Evolutionary conservation across 2,113 vertebrate genomes (phyloP).

Genomic region (Rynchops niger): DNA sequence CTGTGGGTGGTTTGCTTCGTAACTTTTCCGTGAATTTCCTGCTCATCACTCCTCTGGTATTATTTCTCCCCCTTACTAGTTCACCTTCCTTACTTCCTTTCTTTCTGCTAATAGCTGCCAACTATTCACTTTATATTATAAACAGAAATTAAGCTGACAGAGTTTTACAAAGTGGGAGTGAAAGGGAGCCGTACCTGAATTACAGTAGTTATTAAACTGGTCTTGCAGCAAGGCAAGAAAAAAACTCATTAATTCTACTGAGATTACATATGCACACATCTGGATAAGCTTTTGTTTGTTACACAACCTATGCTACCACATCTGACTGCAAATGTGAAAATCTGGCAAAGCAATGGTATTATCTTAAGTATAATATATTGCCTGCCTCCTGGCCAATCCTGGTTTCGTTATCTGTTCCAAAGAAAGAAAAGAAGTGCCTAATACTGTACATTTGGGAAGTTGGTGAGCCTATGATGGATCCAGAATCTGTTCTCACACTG

Average conservation of each 20-base stretch:
- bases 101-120: not conserved
- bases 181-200: not conserved
- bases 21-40: not conserved
- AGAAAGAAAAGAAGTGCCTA: not conserved
- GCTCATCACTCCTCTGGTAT: not conserved
- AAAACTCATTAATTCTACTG: not conserved
- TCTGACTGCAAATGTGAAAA: not conserved
- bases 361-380: not conserved
- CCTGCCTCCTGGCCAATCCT: not conserved
- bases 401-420: not conserved
- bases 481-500: not conserved
- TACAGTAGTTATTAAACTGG: not conserved
- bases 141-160: not conserved
- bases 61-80: not conserved
- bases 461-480: not conserved
- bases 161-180: not conserved
- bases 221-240: not conserved
- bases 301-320: not conserved
- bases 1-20: not conserved
- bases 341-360: not conserved
- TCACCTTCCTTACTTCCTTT: not conserved
- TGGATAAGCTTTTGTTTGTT: not conserved
- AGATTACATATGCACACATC: not conserved
- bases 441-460: not conserved
- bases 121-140: not conserved